Evolutionary conservation across 30 jellyfish, hydroid and myxozoan genomes (phyloP), one percentile per base, ranked within the genome.

Genomic region (Sanderia malayensis): DNA sequence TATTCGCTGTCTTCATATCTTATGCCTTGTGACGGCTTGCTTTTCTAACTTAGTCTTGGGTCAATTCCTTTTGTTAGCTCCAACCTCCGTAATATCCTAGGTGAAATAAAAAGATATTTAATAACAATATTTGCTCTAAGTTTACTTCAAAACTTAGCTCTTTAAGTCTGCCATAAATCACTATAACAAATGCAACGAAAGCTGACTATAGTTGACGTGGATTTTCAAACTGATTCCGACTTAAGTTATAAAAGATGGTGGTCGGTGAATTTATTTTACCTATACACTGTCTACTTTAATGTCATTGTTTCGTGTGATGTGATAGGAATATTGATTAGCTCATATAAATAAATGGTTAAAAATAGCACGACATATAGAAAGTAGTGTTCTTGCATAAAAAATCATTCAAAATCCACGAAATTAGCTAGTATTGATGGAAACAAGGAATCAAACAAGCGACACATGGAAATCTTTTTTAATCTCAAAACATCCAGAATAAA

Each of bases 111-210:
- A 58, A 61, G 81, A 78, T 78, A 78, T 78, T 78, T 70, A 78
- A 78, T 64, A 78, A 78, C 74, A 64, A 78, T 78, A 66, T 61
- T 78, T 78, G 75, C 55, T 26, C 52, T n/a, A n/a, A 78, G 66
- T 78, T 82, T 53, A 81, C 89, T 49, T 64, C 76, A 49, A 64
- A 78, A 44, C 57, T 31, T 78, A 78, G 81, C 89, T 49, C 76
- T n/a, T n/a, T 65, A 29, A 46, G 64, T 78, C 79, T 78, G 49
- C 58, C 69, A n/a, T 52, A 78, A 76, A 52, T 78, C 82, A 70
- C 74, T 34, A 66, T 21, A 66, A 31, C 37, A 78, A 78, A 78
- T 63, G 52, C 57, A 32, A 25, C 66, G 55, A 46, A 57, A 66
- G 81, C 75, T 49, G 62, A 61, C 76, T 31, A 63, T 58, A 46